Conservation (phyloP, 2,113 vertebrate species). For the Erpornis zantholeuca region DNA sequence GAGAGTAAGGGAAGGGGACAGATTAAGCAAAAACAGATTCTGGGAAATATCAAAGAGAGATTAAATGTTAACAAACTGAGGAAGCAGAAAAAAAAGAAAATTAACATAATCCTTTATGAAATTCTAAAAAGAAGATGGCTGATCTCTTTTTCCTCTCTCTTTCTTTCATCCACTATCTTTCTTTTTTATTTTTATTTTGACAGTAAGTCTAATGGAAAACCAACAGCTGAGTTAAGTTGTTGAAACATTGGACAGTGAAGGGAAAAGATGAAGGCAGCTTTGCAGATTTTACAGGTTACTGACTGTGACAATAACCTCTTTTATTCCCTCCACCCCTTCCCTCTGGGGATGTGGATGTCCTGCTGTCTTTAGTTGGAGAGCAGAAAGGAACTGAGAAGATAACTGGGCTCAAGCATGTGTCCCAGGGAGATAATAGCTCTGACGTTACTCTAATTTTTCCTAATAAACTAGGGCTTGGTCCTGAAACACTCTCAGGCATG, state of each 20-base stretch:
- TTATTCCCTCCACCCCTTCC: background rate
- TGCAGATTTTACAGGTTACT: conserved; percentile 16
- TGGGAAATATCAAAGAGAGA: background rate
- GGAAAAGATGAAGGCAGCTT: conserved; percentile 8
- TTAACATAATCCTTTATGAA: conserved; percentile 34
- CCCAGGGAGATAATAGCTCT: conserved; percentile 54
- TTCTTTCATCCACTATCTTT: background rate
- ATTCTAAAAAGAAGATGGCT: background rate
- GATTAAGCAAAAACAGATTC: background rate
- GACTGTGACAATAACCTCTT: conserved; percentile 10
- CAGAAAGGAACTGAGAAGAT: conserved; percentile 28
- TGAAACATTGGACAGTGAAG: background rate
- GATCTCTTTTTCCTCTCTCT: background rate
- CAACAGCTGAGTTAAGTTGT: background rate
- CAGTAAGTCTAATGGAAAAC: conserved; percentile 18
- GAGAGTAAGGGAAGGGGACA: background rate
- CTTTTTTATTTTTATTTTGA: conserved; percentile 28
- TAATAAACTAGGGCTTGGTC: background rate
- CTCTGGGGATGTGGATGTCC: background rate
- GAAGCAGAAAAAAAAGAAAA: background rate
- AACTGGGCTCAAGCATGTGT: conserved; percentile 35
- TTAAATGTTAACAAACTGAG: background rate
- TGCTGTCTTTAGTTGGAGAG: conserved; percentile 28
- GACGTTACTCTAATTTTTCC: background rate
- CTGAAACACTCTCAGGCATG: background rate